These are phyloP conservation scores for Cryptophagus acutangulus DNA, from an alignment of 2,888 invertebrate genomes.

Conservation along the genomic window DNA sequence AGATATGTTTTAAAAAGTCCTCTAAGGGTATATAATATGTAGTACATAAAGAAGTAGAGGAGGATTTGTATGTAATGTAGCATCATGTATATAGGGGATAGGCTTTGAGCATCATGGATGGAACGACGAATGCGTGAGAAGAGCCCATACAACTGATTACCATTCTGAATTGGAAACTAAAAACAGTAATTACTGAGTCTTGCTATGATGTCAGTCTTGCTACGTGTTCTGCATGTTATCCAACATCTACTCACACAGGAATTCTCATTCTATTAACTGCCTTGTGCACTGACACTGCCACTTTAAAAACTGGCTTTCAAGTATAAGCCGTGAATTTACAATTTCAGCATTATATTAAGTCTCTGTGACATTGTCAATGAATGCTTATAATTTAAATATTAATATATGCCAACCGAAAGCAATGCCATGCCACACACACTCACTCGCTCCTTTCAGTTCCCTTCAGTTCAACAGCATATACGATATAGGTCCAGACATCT, in stretches of 20 bases:
- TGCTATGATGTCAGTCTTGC: conserved; percentile 29
- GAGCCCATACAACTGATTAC: conserved; percentile 34
- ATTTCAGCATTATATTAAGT: neutral
- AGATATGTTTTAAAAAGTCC: too few species aligned
- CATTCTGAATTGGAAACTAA: conserved; percentile 38
- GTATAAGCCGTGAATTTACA: conserved; percentile 6
- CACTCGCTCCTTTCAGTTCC: too few species aligned
- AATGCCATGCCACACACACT: too few species aligned
- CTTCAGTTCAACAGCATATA: too few species aligned
- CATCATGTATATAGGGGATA: too few species aligned
- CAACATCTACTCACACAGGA: conserved; percentile 5
- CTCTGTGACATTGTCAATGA: neutral
- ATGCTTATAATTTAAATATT: neutral
- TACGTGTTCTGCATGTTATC: conserved; percentile 8
- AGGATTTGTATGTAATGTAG: too few species aligned
- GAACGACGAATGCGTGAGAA: conserved; percentile 36
- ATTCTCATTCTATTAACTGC: conserved; percentile 6
- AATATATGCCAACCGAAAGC: neutral
- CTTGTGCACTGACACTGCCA: conserved; percentile 1
- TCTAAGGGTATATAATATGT: too few species aligned
- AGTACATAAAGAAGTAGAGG: neutral
- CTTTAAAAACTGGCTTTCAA: conserved; percentile 6
- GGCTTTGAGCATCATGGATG: too few species aligned
- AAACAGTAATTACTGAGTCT: conserved; percentile 36
- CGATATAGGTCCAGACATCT: too few species aligned